Conservation (phyloP, 2,888 invertebrate species). For the Liodrosophila aerea region DNA sequence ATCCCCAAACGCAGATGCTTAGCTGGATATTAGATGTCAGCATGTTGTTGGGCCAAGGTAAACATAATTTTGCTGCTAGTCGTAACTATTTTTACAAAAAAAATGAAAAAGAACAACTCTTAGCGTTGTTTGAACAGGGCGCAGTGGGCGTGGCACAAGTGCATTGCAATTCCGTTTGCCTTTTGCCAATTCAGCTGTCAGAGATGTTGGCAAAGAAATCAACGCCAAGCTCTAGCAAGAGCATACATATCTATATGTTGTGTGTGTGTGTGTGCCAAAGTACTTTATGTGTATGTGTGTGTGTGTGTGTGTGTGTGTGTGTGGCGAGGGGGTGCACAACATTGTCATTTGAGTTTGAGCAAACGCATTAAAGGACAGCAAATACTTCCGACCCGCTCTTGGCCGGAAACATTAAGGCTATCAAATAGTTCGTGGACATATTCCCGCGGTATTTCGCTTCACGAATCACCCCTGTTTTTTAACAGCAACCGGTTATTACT, state of each 20-base stretch:
- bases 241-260: conserved; percentile 14
- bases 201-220: conserved; percentile 40
- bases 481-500: conserved; percentile 48
- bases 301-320: conserved; percentile 16
- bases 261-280: conserved; percentile 23
- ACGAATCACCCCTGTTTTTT: conserved; percentile 21
- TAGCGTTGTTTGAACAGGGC: conserved; percentile 13
- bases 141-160: neutral
- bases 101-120: neutral
- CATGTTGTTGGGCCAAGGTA: conserved; percentile 58
- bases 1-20: conserved; percentile 29
- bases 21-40: conserved; percentile 53
- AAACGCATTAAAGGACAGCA: conserved; percentile 71
- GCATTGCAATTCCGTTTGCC: conserved; percentile 39
- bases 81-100: conserved; percentile 36
- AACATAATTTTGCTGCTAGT: conserved; percentile 65
- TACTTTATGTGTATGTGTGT: conserved; percentile 21
- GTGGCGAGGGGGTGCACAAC: conserved; percentile 8
- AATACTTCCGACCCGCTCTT: conserved; percentile 63
- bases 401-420: conserved; percentile 62
- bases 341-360: conserved; percentile 51
- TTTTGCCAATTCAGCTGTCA: conserved; percentile 37
- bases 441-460: conserved; percentile 44
- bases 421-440: conserved; percentile 22
- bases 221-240: conserved; percentile 36